These are phyloP conservation scores for Rhogogaster chlorosoma DNA, from an alignment of 2,888 invertebrate genomes.

Conservation along the genomic window DNA sequence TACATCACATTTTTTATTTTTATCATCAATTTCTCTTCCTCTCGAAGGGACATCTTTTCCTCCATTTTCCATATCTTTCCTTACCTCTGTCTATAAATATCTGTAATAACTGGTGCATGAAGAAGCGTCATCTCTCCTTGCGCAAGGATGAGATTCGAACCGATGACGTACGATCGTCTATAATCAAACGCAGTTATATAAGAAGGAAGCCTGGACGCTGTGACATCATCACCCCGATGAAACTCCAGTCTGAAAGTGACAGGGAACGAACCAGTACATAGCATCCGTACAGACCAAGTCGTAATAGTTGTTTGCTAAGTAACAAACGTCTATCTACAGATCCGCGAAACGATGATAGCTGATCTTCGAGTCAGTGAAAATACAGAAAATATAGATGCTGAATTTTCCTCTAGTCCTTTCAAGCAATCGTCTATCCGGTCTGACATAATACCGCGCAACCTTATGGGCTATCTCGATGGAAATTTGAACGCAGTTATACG, in stretches of 20 bases:
- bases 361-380: not conserved
- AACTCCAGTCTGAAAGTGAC: not conserved
- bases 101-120: not conserved
- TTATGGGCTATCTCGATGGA: not conserved
- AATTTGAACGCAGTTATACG: constrained; percentile 2
- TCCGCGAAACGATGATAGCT: not conserved
- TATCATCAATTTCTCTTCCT: not conserved
- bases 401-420: not conserved
- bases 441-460: not conserved
- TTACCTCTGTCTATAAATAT: not conserved
- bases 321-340: not conserved
- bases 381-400: not conserved
- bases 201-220: not conserved
- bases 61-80: not conserved
- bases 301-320: not conserved
- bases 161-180: constrained; percentile 5
- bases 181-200: constrained; percentile 24
- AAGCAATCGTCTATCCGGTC: not conserved
- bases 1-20: not conserved
- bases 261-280: not conserved
- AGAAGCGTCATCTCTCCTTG: not conserved
- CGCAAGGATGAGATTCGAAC: not conserved
- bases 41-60: not conserved
- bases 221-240: not conserved
- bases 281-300: not conserved